These are phyloP conservation scores for Pocillopora grandis DNA, from an alignment of 92 coral and sea anemone genomes.

Conservation along the genomic window DNA sequence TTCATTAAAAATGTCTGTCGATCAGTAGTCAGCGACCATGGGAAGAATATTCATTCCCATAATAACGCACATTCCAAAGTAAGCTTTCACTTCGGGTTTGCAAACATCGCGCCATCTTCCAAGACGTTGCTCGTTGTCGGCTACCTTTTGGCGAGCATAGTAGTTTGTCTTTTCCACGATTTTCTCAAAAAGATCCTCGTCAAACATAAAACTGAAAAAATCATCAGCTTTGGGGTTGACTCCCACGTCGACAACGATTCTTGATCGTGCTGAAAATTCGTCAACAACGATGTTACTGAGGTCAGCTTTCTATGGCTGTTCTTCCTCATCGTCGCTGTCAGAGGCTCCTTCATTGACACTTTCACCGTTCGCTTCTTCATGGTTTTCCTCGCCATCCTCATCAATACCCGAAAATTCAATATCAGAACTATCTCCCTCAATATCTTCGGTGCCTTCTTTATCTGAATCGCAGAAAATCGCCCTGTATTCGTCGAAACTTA, in stretches of 20 bases:
- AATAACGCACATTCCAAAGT: too few species aligned
- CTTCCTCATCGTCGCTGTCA: conserved; percentile 8
- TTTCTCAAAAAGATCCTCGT: too few species aligned
- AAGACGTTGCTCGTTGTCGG: too few species aligned
- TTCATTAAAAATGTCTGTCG: too few species aligned
- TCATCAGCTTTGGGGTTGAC: neutral
- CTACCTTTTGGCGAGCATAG: too few species aligned
- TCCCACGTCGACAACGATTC: conserved; percentile 7
- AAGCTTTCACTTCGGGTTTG: too few species aligned
- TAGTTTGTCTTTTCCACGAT: too few species aligned
- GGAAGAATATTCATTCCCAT: too few species aligned
- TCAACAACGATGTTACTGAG: conserved; percentile 22
- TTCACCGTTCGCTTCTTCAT: conserved; percentile 8
- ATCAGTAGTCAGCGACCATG: too few species aligned
- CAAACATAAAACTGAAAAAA: too few species aligned
- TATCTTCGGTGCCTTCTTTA: conserved; percentile 16
- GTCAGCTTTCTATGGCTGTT: neutral
- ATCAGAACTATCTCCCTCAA: conserved; percentile 6
- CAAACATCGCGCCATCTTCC: too few species aligned
- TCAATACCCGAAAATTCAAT: conserved; percentile 23
- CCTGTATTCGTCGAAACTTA: conserved; percentile 17
- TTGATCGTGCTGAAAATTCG: conserved; percentile 6
- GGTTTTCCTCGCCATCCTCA: conserved; percentile 23
- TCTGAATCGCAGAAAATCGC: conserved; percentile 39
- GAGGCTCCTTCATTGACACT: conserved; percentile 7